Evolutionary conservation across 2,888 invertebrate genomes (phyloP).

Genomic region (Tupiocoris notatus): DNA sequence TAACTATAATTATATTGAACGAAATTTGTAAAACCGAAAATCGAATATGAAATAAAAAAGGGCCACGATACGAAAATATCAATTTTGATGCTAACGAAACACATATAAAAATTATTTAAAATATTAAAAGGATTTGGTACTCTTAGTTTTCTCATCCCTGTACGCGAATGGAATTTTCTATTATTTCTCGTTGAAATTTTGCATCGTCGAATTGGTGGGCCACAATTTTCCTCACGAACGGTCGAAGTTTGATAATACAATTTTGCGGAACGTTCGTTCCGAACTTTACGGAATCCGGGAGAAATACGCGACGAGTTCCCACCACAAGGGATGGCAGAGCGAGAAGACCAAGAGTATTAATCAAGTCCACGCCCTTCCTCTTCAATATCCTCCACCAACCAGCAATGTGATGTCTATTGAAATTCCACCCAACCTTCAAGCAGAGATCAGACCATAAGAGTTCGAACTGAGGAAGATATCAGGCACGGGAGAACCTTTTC

Average conservation of each 20-base stretch:
- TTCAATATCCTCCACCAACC: slow-evolving; percentile 19
- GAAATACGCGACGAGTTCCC: no score
- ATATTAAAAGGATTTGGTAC: slow-evolving; percentile 7
- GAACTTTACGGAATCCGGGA: no score
- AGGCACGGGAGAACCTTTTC: no score
- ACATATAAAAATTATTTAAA: background rate
- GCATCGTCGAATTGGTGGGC: no score
- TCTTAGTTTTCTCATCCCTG: slow-evolving; percentile 31
- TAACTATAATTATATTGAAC: background rate
- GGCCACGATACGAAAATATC: background rate
- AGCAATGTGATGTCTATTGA: slow-evolving; percentile 39
- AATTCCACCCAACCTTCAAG: slow-evolving; percentile 30
- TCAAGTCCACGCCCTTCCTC: slow-evolving; percentile 41
- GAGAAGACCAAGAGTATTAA: slow-evolving; percentile 40
- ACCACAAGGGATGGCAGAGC: background rate
- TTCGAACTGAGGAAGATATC: no score
- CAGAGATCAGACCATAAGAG: no score
- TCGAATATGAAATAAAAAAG: background rate
- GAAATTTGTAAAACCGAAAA: background rate
- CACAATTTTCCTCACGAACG: no score
- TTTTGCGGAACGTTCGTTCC: no score
- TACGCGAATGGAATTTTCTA: no score
- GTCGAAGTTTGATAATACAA: no score
- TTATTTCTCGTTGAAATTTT: no score
- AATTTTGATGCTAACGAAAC: slow-evolving; percentile 2